phyloP scores from a whole-genome alignment of 2,888 invertebrate species.

The Tenthredo notha region DNA sequence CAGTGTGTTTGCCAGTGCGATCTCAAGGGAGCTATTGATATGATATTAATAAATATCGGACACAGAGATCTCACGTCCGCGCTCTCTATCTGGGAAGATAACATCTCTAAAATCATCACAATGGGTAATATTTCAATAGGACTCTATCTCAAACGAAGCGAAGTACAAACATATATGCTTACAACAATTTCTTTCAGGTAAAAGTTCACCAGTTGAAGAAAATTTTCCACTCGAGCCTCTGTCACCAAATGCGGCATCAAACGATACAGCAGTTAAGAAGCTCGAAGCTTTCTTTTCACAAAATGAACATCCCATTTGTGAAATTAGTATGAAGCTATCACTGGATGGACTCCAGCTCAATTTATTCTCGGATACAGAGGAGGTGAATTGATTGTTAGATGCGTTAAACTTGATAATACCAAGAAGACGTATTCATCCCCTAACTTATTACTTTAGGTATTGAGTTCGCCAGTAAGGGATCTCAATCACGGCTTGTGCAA shows the following conservation, averaged over 20 bases:
- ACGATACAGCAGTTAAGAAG: conserved; percentile 83
- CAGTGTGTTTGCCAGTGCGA: conserved; percentile 81
- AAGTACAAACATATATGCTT: conserved; percentile 28
- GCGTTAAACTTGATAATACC: background rate
- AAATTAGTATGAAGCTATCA: conserved; percentile 79
- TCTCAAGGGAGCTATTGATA: conserved; percentile 85
- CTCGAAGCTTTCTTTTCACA: conserved; percentile 88
- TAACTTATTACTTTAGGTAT: conserved; percentile 69
- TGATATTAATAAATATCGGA: conserved; percentile 85
- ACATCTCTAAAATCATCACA: conserved; percentile 79
- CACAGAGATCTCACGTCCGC: conserved; percentile 88
- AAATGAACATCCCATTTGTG: conserved; percentile 79
- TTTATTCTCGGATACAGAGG: conserved; percentile 87
- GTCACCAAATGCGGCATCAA: conserved; percentile 59
- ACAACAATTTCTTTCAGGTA: conserved; percentile 15
- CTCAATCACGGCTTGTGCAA: conserved; percentile 86
- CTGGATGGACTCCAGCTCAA: conserved; percentile 87
- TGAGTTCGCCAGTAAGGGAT: conserved; percentile 88
- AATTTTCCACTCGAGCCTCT: conserved; percentile 61
- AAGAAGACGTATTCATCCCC: background rate
- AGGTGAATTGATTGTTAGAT: conserved; percentile 76
- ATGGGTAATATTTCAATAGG: conserved; percentile 23
- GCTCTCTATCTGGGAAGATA: conserved; percentile 86
- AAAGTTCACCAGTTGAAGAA: conserved; percentile 57
- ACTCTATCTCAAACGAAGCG: conserved; percentile 36